These are phyloP conservation scores for Meloidogyne floridensis DNA, from an alignment of 1,140 invertebrate genomes.

Conservation along the genomic window DNA sequence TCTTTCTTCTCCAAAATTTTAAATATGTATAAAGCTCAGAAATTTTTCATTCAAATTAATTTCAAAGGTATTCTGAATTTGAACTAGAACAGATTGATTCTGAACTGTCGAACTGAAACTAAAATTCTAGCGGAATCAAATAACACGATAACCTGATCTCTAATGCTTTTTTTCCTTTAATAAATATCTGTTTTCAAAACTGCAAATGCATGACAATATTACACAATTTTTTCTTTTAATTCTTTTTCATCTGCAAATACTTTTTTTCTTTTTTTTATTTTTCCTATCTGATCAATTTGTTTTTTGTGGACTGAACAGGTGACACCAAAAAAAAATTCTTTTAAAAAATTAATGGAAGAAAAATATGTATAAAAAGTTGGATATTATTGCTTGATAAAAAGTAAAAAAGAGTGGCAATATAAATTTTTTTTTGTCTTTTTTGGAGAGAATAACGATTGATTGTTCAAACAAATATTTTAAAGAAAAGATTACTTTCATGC, in stretches of 20 bases:
- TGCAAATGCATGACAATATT: background rate
- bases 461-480: background rate
- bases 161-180: too few species aligned
- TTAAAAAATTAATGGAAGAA: background rate
- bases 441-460: background rate
- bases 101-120: too few species aligned
- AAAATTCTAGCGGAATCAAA: too few species aligned
- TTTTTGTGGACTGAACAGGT: background rate
- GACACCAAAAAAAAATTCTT: background rate
- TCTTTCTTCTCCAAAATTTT: too few species aligned
- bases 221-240: background rate
- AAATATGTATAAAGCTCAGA: too few species aligned
- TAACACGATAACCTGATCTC: too few species aligned
- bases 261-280: background rate
- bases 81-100: too few species aligned
- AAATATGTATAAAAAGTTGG: background rate
- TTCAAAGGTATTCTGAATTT: too few species aligned
- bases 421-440: slow-evolving; percentile 4
- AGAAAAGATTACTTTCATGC: background rate
- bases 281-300: background rate
- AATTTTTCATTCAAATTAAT: too few species aligned
- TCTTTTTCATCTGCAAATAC: background rate
- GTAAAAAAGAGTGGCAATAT: background rate
- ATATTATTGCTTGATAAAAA: background rate
- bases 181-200: too few species aligned